Base-by-base conservation (phyloP, 2,888 invertebrate genomes). In the Agonum fuliginosum region DNA sequence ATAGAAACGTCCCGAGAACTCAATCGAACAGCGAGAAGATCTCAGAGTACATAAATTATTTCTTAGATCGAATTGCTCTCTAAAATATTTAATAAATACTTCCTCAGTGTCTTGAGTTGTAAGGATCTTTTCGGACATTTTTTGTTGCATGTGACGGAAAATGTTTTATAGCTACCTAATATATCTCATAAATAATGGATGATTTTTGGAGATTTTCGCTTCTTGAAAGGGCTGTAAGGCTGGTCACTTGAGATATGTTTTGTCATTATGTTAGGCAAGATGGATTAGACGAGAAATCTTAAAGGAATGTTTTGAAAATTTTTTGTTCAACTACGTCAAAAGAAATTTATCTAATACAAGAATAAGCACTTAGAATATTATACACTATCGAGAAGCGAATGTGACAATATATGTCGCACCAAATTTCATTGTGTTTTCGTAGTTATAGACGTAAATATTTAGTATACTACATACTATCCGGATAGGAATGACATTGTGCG, bases 201-300 rank as follows among this genome's bases (percentile, higher is more conserved):
- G 58, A 30, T 30, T 30, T 17, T 17, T 30, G 4, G 17, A 4
- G 30, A n/a, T 10, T 62, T 30, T 30, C 17, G 30, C 14, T 58
- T 62, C 17, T 62, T 17, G 30, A 58, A 54, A n/a, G 37, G 37
- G 12, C 37, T 12, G 4, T 12, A 46, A 46, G 46, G 58, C 30
- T 30, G 30, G 58, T 30, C 58, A 62, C 58, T 62, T 62, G 58
- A 62, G 58, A 62, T 30, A 62, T 62, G 58, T 30, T 62, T 62
- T 62, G 58, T 62, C 30, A 30, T 62, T 34, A 62, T 62, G 54
- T 54, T 12, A 24, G 54, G 24, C 48, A 62, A 62, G 58, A 62
- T 62, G 58, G 58, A 62, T 62, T 54, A 30, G 27, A 27, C 2
- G 30, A 27, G 51, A 12, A 24, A 51, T 51, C 22, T 58, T 30